Evolutionary conservation across 2,113 vertebrate species (phyloP).

Genomic region (Vireo altiloquus): DNA sequence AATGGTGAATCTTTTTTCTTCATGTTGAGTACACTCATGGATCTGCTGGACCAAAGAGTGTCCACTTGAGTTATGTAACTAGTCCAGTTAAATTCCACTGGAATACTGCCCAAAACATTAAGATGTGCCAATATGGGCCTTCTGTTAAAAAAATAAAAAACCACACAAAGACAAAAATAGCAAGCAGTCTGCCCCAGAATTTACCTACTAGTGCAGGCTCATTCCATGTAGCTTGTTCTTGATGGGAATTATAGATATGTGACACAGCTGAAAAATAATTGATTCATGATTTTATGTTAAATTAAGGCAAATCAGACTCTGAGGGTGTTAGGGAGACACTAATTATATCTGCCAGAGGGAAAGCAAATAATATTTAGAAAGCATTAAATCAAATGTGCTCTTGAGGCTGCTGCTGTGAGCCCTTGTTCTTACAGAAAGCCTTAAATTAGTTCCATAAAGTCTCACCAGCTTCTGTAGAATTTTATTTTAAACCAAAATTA

Average conservation of each 20-base stretch:
- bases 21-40: background rate
- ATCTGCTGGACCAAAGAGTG: background rate
- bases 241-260: background rate
- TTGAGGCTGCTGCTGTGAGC: background rate
- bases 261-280: background rate
- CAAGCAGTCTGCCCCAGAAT: background rate
- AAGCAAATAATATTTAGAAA: slow-evolving; percentile 44
- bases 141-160: background rate
- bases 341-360: slow-evolving; percentile 1
- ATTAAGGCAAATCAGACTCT: background rate
- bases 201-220: background rate
- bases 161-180: background rate
- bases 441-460: background rate
- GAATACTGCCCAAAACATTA: background rate
- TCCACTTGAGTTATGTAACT: background rate
- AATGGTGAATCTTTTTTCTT: background rate
- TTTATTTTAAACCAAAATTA: background rate
- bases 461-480: background rate
- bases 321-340: background rate
- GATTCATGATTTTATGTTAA: background rate
- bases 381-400: slow-evolving; percentile 7
- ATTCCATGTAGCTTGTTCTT: background rate
- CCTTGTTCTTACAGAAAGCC: background rate
- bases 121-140: background rate
- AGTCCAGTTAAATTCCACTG: background rate